These are phyloP conservation scores for Lagopus muta DNA, from an alignment of 2,113 vertebrate genomes.

Conservation along the genomic window DNA sequence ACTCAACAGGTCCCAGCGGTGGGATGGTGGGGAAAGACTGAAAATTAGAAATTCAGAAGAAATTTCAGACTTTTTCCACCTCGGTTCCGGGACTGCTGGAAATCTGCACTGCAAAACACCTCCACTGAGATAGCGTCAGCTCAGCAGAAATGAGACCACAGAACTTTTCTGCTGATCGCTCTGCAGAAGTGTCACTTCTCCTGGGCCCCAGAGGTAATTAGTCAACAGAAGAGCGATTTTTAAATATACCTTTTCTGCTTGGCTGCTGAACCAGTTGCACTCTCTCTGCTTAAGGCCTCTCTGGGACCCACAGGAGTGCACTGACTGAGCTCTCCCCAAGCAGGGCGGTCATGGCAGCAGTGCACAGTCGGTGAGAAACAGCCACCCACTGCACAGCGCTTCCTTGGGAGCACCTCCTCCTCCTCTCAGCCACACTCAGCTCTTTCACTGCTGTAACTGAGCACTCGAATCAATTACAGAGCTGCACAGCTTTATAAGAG, in stretches of 20 bases:
- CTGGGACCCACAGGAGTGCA: neutral
- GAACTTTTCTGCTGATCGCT: slow-evolving; percentile 70
- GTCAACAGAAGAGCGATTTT: slow-evolving; percentile 63
- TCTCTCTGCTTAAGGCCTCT: neutral
- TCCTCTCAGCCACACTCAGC: neutral
- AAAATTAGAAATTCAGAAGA: neutral
- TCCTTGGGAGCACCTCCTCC: neutral
- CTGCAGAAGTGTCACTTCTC: neutral
- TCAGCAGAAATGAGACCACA: slow-evolving; percentile 52
- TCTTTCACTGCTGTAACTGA: neutral
- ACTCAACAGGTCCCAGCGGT: neutral
- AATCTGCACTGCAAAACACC: slow-evolving; percentile 7
- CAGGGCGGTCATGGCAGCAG: neutral
- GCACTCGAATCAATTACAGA: neutral
- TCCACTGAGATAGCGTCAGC: neutral
- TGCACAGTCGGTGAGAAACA: neutral
- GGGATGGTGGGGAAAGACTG: neutral
- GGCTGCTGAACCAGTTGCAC: slow-evolving; percentile 41
- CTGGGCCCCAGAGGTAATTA: slow-evolving; percentile 65
- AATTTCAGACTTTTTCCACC: neutral
- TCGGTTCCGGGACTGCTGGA: neutral
- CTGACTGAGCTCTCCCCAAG: neutral
- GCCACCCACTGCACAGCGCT: neutral
- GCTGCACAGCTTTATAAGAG: neutral
- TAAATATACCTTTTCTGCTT: slow-evolving; percentile 66